phyloP scores from a whole-genome alignment of 2,797 vertebrate species.

The Champsocephalus gunnari region DNA sequence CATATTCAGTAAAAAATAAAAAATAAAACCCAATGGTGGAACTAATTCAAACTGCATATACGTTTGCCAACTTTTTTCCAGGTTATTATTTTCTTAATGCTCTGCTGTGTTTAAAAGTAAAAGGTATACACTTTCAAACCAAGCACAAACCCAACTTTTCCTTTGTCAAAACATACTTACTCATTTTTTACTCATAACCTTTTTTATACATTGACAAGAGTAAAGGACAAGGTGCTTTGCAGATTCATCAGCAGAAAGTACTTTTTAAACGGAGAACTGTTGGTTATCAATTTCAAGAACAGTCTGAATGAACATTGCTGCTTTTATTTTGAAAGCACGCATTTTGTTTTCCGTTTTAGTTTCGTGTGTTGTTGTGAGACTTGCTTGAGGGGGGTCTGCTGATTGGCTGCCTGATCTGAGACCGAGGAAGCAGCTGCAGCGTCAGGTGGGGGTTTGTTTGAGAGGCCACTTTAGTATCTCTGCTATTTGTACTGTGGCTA shows the following conservation, averaged over 20 bases:
- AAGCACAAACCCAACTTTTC: background rate
- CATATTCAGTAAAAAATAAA: background rate
- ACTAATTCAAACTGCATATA: background rate
- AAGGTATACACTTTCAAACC: background rate
- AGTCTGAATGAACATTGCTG: background rate
- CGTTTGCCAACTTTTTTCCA: background rate
- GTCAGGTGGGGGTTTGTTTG: constrained; percentile 7
- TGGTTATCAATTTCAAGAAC: background rate
- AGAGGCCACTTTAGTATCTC: background rate
- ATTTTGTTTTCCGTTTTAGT: background rate
- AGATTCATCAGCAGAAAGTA: background rate
- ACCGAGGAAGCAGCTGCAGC: constrained; percentile 62
- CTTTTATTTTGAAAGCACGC: constrained; percentile 65
- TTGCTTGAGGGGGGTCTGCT: constrained; percentile 43
- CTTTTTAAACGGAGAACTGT: background rate
- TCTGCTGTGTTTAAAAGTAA: background rate
- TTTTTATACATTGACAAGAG: background rate
- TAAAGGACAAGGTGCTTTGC: background rate
- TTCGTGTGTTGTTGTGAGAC: constrained; percentile 11
- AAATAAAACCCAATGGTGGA: too few species aligned
- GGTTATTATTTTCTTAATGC: background rate
- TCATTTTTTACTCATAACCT: background rate
- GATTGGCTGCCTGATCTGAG: constrained; percentile 52
- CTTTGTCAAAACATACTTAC: background rate
- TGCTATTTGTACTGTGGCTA: constrained; percentile 18